Evolutionary conservation across 2,888 invertebrate species (phyloP), one percentile per base, ranked within the genome.

Genomic region (Metacarcinus magister): DNA sequence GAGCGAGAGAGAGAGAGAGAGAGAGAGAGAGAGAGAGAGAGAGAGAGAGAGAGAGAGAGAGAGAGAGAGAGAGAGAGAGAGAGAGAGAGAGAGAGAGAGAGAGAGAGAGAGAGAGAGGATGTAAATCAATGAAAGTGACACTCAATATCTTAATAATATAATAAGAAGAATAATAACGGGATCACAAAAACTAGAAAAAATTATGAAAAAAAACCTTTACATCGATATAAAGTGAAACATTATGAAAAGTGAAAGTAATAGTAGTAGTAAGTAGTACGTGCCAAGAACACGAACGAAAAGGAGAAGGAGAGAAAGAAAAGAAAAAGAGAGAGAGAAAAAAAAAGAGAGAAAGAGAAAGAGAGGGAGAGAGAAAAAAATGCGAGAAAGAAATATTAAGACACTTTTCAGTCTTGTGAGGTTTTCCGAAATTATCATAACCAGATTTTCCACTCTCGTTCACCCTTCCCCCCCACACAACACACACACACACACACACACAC

Each of bases 371-470:
- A 28, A 28, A 13, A n/a, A 13, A 3, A 28, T 4, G 28, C 5
- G 13, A 82, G 13, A 82, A 28, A 82, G 16, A 82, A 82, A 32
- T 82, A 82, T 10, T 32, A 32, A 82, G 32, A 82, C 82, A 8
- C 32, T 32, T 82, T 82, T 82, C 82, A 82, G 32, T 82, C 82
- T 16, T 82, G 82, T 32, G 32, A 82, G 28, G 82, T 82, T 32
- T 82, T 82, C 32, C 82, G 82, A 82, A 82, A 82, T 82, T 82
- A 32, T 13, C 82, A 82, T 82, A 82, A 82, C 82, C 82, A 32
- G 82, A 82, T 32, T 82, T 82, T 82, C 82, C 82, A 82, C 82
- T 82, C 82, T 82, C 32, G 32, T 82, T 82, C 82, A 1, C 7
- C 32, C 82, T 1, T 0, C 28, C 82, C 13, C 10, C 4, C 13